Evolutionary conservation across 2,888 invertebrate genomes (phyloP), one percentile per base, ranked within the genome.

Genomic region (Drosophila gaucha): DNA sequence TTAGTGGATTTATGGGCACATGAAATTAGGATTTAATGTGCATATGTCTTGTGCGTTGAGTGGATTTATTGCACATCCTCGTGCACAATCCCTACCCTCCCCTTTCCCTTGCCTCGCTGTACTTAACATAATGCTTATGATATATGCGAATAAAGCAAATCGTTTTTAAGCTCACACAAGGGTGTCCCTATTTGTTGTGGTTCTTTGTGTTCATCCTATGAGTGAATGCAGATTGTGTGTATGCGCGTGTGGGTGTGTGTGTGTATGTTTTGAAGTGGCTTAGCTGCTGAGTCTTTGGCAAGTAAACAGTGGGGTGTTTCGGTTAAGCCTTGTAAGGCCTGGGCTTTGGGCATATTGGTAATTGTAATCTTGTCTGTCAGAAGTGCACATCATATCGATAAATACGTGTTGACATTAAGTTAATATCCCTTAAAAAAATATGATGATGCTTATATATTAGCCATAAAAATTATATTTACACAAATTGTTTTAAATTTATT

Each of bases 11-110:
- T 82, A 82, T 85, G 88, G 72, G 83, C 83, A 87, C 69, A 87
- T 85, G 86, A 87, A 87, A 82, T 82, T 87, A 87, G 88, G 82
- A 82, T 87, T 87, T 82, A 82, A 82, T 82, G 82, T 85, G 82
- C 82, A 87, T 87, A 87, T 87, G 86, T 72, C 76, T 78, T 78
- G 57, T 67, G 80, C 64, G 60, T 67, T 67, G 80, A 86, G 80
- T 75, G 82, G 83, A 82, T 87, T 85, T 85, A 85, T 72, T 72
- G 74, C 73, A 58, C 55, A 77, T 80, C 86, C 84, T 56, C 50
- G 30, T 56, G 28, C 47, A 58, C 59, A 55, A 16, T 14, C 30
- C n/a, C n/a, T 0, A 2, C 35, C 18, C 10, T 2, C 12, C 18
- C 4, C 43, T 30, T 51, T 62, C 67, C 59, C 46, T 35, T 14